Conservation (phyloP, 2,888 invertebrate genomes). For the Bombylius discolor region DNA sequence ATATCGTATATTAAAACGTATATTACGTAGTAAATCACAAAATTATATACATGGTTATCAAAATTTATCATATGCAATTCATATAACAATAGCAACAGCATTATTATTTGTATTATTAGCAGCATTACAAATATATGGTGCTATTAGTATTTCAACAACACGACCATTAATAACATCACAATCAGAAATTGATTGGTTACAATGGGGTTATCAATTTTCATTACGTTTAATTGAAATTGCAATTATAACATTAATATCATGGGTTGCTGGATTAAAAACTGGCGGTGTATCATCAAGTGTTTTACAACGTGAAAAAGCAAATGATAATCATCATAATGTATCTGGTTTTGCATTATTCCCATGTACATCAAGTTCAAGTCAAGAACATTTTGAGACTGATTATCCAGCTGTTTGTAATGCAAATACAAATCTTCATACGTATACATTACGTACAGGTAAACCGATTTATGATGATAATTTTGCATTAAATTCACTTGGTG, state of each 20-base stretch:
- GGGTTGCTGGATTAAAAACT: conserved; percentile 67
- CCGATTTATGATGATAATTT: conserved; percentile 59
- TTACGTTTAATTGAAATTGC: conserved; percentile 73
- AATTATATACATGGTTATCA: conserved; percentile 67
- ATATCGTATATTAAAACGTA: conserved; percentile 62
- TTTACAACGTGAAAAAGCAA: conserved; percentile 60
- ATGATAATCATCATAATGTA: conserved; percentile 46
- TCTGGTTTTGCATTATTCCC: conserved; percentile 69
- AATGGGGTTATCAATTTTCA: conserved; percentile 84
- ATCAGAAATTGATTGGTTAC: conserved; percentile 66
- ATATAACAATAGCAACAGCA: conserved; percentile 78
- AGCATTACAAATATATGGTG: conserved; percentile 70
- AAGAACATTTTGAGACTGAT: conserved; percentile 69
- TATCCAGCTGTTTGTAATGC: conserved; percentile 78
- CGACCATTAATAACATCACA: conserved; percentile 30
- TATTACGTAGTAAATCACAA: conserved; percentile 61
- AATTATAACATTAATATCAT: conserved; percentile 73
- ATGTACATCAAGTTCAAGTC: conserved; percentile 70
- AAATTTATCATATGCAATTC: conserved; percentile 75
- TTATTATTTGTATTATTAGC: conserved; percentile 72
- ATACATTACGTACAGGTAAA: conserved; percentile 63
- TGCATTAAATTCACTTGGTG: conserved; percentile 40
- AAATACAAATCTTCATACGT: conserved; percentile 73
- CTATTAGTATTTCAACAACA: conserved; percentile 46
- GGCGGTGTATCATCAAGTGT: conserved; percentile 24